Percentiles rank a stretch among this genome's conserved stretches.
Evolutionary conservation across 2,797 vertebrate genomes (phyloP).

Genomic region (Neomorphus geoffroyi): DNA sequence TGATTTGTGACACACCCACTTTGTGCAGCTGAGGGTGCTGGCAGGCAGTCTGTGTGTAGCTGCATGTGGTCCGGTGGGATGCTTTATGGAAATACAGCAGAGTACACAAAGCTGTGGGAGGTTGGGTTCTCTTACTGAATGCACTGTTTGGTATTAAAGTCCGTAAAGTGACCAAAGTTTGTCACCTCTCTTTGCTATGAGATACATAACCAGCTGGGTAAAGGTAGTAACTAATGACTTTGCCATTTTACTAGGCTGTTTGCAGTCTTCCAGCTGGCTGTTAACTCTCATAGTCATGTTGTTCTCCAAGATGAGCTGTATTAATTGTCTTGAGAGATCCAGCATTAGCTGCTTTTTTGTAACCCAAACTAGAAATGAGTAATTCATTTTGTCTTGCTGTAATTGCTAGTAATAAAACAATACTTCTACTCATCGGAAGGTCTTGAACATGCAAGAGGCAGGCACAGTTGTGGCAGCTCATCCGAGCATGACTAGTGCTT

Average conservation of each 20-base stretch:
- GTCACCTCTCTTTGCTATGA: neutral
- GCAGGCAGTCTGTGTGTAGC: neutral
- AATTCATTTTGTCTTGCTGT: neutral
- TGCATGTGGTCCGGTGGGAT: neutral
- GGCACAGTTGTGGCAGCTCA: neutral
- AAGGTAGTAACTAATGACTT: conserved; percentile 27
- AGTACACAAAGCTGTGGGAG: neutral
- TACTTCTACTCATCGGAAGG: conserved; percentile 8
- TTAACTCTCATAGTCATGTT: neutral
- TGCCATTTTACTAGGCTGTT: conserved; percentile 12
- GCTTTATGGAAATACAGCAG: neutral
- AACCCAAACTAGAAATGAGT: neutral
- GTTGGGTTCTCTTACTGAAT: neutral
- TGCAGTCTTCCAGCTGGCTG: conserved; percentile 23
- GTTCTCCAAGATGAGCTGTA: conserved; percentile 10
- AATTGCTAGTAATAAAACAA: conserved; percentile 26
- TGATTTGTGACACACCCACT: neutral
- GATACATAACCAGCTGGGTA: neutral
- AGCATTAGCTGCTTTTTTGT: conserved; percentile 26
- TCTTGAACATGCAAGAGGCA: neutral
- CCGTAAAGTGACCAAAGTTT: neutral
- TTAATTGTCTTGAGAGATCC: conserved; percentile 24
- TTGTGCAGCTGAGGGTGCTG: neutral
- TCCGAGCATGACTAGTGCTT: neutral
- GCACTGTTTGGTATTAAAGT: neutral